Evolutionary conservation across 2,113 vertebrate species (phyloP), one percentile per base, ranked within the genome.

Genomic region (Sapajus apella): DNA sequence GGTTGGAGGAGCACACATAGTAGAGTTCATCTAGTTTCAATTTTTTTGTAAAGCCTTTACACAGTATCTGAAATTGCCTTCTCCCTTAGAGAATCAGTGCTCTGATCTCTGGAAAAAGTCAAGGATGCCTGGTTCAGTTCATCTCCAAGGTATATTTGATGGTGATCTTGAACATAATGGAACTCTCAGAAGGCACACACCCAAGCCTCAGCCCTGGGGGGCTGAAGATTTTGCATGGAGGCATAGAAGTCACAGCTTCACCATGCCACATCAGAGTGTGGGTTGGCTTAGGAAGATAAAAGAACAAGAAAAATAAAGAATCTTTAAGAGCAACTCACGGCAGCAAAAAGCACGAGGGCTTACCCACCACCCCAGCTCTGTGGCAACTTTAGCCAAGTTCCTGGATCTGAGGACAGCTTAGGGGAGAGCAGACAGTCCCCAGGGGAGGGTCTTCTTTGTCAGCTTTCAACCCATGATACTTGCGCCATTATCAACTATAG

Each of bases 371-470:
- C 20, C 30, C 16, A 4, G 40, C 27, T 40, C 27, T 4, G 30
- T 0, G 1, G 14, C 18, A 2, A 43, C 12, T n/a, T 20, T 6
- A 2, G 52, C n/a, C 23, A 30, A 35, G 11, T 52, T 21, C 56
- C 30, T 30, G n/a, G 17, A 5, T 30, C 8, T 35, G 11, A n/a
- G 1, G 9, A 5, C 40, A 6, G 21, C 35, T 0, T 3, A 2
- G 50, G 32, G 18, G 6, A 37, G 7, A 35, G 17, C 10, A 45
- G 73, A 13, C 0, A 10, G 5, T 3, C 12, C 23, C 43, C 8
- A 4, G 35, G 73, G 32, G 47, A 35, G 30, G 16, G 2, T 3
- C 73, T 20, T 70, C 64, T 43, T 52, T 18, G 52, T 21, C 64
- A 58, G 3, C 13, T 30, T 4, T 12, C 32, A 3, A 0, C 18